These are phyloP conservation scores for Rallus crepitans DNA, from an alignment of 2,797 vertebrate species.

Conservation along the genomic window DNA sequence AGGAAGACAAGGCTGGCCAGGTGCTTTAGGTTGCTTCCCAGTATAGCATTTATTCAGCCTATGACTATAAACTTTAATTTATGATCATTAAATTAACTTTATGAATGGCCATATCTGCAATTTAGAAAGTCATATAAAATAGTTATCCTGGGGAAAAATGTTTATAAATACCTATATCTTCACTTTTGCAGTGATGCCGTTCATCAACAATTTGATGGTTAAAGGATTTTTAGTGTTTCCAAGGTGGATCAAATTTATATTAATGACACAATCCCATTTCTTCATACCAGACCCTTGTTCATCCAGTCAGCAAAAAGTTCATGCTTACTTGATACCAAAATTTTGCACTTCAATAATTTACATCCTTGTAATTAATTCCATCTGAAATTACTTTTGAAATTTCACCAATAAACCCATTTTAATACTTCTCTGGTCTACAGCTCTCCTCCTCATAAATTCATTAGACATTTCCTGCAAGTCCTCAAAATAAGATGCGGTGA, in stretches of 20 bases:
- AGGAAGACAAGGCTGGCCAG: neutral
- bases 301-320: neutral
- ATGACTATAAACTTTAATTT: neutral
- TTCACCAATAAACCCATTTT: constrained; percentile 1
- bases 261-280: neutral
- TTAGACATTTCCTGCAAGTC: neutral
- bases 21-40: neutral
- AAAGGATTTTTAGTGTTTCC: neutral
- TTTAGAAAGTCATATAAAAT: neutral
- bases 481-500: neutral
- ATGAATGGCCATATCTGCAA: neutral
- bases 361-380: neutral
- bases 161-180: neutral
- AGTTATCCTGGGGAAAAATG: neutral
- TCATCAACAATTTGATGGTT: neutral
- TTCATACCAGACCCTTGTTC: neutral
- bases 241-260: neutral
- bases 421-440: neutral
- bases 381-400: constrained; percentile 4
- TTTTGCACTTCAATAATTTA: neutral
- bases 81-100: neutral
- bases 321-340: neutral
- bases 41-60: neutral
- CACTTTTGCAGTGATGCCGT: neutral
- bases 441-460: neutral